These are phyloP conservation scores for Steinernema feltiae DNA, from an alignment of 1,140 invertebrate species.

Conservation along the genomic window DNA sequence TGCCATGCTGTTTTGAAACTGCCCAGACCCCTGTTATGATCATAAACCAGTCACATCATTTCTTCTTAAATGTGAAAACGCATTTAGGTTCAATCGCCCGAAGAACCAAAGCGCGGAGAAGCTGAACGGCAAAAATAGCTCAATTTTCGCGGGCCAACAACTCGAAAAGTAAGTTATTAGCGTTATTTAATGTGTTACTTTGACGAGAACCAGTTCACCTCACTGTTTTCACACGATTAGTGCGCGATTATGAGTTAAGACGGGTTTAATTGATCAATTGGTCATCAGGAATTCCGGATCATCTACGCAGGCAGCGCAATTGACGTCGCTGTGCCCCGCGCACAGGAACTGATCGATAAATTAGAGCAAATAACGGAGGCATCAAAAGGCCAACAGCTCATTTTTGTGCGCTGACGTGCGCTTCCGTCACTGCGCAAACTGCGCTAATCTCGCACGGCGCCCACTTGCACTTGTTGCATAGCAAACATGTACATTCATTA, in stretches of 20 bases:
- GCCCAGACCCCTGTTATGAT: neutral
- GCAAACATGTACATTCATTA: neutral
- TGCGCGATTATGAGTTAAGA: neutral
- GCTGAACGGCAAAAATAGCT: neutral
- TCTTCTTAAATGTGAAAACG: too few species aligned
- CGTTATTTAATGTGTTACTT: neutral
- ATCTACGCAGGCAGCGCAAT: too few species aligned
- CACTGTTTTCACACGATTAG: too few species aligned
- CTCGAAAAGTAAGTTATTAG: neutral
- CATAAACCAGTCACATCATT: neutral
- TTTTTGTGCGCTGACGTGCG: neutral
- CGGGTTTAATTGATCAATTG: neutral
- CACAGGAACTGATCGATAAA: neutral
- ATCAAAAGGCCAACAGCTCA: neutral
- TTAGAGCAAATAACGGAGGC: neutral
- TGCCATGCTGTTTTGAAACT: neutral
- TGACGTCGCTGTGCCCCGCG: too few species aligned
- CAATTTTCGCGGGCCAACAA: neutral
- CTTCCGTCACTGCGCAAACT: neutral
- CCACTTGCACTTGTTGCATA: slow-evolving; percentile 7
- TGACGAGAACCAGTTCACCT: neutral
- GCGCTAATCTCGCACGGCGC: too few species aligned
- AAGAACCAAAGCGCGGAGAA: slow-evolving; percentile 1
- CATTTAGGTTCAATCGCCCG: slow-evolving; percentile 1
- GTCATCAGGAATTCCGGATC: neutral